phyloP scores from a whole-genome alignment of 2,888 invertebrate species.

The Nephrotoma guestfalica region DNA sequence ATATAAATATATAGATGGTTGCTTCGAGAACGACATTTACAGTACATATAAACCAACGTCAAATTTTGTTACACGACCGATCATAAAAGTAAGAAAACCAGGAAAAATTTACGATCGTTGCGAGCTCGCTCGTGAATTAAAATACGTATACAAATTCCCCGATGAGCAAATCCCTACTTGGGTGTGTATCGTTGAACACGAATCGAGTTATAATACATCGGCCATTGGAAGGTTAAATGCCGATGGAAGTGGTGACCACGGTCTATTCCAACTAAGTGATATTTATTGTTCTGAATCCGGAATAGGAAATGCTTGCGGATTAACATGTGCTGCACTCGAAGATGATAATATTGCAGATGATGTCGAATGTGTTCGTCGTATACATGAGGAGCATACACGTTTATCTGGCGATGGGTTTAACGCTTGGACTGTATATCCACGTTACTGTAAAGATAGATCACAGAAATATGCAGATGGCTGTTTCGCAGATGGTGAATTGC shows the following conservation, averaged over 20 bases:
- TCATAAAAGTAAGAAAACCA: not conserved
- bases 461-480: constrained; percentile 41
- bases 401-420: constrained; percentile 56
- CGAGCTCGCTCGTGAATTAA: constrained; percentile 33
- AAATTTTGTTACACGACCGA: not conserved
- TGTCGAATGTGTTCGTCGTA: constrained; percentile 47
- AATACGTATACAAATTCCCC: constrained; percentile 29
- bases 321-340: constrained; percentile 43
- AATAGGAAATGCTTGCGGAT: constrained; percentile 43
- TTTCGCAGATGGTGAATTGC: constrained; percentile 19
- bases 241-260: constrained; percentile 48
- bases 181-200: constrained; percentile 56
- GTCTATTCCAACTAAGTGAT: constrained; percentile 59
- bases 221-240: constrained; percentile 38
- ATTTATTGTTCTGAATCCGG: constrained; percentile 41
- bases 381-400: constrained; percentile 46
- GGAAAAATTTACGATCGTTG: constrained; percentile 37
- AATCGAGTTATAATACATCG: constrained; percentile 48
- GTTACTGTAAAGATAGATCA: constrained; percentile 39
- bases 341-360: constrained; percentile 59
- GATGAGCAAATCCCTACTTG: constrained; percentile 37
- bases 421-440: constrained; percentile 57
- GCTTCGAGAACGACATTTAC: constrained; percentile 10
- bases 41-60: not conserved
- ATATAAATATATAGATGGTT: constrained; percentile 21